Percentiles rank a stretch among this genome's conserved stretches.
Evolutionary conservation across 2,888 invertebrate species (phyloP).

Genomic region (Torymus auratus): DNA sequence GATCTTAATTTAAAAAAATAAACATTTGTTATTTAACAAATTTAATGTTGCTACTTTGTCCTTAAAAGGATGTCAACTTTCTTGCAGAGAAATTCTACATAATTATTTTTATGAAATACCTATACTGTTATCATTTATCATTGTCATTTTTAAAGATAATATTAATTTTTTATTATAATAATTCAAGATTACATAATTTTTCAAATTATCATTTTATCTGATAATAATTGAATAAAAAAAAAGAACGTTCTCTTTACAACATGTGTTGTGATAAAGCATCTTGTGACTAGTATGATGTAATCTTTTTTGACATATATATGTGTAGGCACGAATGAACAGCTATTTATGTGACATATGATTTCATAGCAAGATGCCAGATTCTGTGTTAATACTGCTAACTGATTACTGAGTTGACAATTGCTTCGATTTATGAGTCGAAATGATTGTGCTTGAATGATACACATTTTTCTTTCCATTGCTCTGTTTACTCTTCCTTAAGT

Average conservation of each 20-base stretch:
- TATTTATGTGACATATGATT: constrained; percentile 55
- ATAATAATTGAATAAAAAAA: neutral
- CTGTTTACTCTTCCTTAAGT: constrained; percentile 27
- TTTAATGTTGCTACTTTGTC: too few species aligned
- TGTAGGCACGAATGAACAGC: constrained; percentile 41
- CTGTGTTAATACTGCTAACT: constrained; percentile 49
- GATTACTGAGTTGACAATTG: constrained; percentile 52
- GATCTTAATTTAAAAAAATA: too few species aligned
- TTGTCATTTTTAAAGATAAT: constrained; percentile 19
- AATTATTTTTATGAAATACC: too few species aligned
- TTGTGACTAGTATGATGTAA: constrained; percentile 57
- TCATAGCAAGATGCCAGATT: constrained; percentile 47
- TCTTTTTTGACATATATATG: constrained; percentile 50
- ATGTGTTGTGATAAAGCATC: constrained; percentile 29
- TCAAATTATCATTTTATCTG: neutral
- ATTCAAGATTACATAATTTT: constrained; percentile 14
- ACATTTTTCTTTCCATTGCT: constrained; percentile 31
- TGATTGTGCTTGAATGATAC: constrained; percentile 29
- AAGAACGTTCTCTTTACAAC: neutral
- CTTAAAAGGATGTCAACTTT: too few species aligned
- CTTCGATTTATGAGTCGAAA: constrained; percentile 41
- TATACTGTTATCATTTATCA: neutral
- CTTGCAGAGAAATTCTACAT: too few species aligned
- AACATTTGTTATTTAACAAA: too few species aligned
- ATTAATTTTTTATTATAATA: neutral